Evolutionary conservation across 2,797 vertebrate species (phyloP).

Genomic region (Myotis myotis): DNA sequence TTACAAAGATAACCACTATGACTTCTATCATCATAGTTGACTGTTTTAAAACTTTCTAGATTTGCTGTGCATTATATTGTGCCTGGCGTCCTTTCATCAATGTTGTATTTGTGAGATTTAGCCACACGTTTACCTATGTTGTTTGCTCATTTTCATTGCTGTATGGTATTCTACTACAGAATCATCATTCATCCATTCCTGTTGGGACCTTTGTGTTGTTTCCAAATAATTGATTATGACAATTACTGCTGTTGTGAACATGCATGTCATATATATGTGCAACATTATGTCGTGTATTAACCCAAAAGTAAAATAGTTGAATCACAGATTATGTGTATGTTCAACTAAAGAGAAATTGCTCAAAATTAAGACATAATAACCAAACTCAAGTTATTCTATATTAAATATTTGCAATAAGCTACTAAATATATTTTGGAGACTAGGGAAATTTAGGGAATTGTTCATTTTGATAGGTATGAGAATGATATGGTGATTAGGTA

Average conservation of each 20-base stretch:
- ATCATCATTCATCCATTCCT: not conserved
- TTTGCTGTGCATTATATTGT: not conserved
- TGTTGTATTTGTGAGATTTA: not conserved
- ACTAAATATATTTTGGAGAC: not conserved
- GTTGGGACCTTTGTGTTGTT: not conserved
- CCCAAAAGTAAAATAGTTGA: not conserved
- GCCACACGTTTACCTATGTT: not conserved
- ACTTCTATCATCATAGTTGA: not conserved
- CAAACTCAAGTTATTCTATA: not conserved
- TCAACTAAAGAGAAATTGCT: not conserved
- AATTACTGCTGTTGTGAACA: not conserved
- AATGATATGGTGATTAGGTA: not conserved
- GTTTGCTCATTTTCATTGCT: not conserved
- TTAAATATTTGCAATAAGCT: slow-evolving; percentile 4
- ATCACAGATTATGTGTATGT: not conserved
- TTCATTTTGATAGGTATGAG: not conserved
- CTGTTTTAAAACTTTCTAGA: not conserved
- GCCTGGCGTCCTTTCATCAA: not conserved
- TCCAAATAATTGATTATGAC: not conserved
- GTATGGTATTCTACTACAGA: not conserved
- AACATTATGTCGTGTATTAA: not conserved
- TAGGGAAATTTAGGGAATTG: not conserved
- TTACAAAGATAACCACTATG: not conserved
- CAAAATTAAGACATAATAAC: slow-evolving; percentile 1
- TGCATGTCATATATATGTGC: not conserved